A percentile compares a stretch with the other conserved stretches of the same genome.
These are phyloP conservation scores for Hermetia illucens DNA, from an alignment of 1,140 invertebrate species.

Conservation along the genomic window DNA sequence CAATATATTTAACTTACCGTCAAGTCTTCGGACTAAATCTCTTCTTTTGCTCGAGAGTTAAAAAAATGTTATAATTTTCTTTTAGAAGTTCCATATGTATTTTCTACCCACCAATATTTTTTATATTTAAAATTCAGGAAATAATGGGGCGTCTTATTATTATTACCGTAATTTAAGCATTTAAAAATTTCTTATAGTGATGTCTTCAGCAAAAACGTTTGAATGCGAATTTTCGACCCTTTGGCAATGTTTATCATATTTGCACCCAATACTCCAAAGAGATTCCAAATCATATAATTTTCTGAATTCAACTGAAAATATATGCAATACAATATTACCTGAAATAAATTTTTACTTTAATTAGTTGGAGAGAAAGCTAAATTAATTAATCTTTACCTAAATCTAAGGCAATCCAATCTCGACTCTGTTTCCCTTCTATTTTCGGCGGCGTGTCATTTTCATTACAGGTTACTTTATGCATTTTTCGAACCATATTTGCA, in stretches of 20 bases:
- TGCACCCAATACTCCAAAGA: slow-evolving; percentile 70
- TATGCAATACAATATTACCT: slow-evolving; percentile 84
- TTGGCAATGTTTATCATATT: slow-evolving; percentile 63
- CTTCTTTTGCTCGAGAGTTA: too few relatives aligned
- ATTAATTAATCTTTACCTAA: slow-evolving; percentile 44
- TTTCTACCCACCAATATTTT: too few relatives aligned
- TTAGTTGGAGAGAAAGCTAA: not conserved
- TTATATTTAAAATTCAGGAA: too few relatives aligned
- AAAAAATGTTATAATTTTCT: too few relatives aligned
- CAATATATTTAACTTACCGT: too few relatives aligned
- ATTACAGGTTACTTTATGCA: slow-evolving; percentile 61
- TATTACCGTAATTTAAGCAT: too few relatives aligned
- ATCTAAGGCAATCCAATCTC: slow-evolving; percentile 82
- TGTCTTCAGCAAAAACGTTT: too few relatives aligned
- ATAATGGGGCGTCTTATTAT: too few relatives aligned
- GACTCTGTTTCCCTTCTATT: slow-evolving; percentile 59
- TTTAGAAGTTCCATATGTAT: too few relatives aligned
- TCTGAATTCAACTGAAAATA: slow-evolving; percentile 58
- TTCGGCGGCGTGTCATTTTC: slow-evolving; percentile 50
- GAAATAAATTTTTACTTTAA: slow-evolving; percentile 15
- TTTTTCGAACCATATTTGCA: slow-evolving; percentile 57
- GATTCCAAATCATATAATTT: slow-evolving; percentile 75
- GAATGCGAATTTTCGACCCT: too few relatives aligned
- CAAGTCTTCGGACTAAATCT: too few relatives aligned
- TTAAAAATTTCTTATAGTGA: too few relatives aligned